Conservation (phyloP, 2,797 vertebrate species). For the Pelochelys cantorii region DNA sequence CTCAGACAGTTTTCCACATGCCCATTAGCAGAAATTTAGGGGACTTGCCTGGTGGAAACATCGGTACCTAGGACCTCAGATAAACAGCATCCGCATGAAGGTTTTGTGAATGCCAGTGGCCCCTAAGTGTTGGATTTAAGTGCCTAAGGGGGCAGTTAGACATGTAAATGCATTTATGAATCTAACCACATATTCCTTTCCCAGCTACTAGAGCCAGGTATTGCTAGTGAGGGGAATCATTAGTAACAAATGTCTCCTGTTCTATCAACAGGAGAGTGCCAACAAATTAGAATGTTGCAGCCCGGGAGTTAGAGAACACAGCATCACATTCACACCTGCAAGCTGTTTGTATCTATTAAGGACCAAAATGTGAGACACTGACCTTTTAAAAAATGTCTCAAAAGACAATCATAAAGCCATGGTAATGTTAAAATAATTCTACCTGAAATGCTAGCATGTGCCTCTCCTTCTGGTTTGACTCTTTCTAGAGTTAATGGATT, state of each 20-base stretch:
- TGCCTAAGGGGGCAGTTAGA: neutral
- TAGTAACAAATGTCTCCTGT: neutral
- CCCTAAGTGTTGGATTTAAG: no score
- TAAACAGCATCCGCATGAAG: no score
- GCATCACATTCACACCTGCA: neutral
- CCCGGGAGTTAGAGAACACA: conserved; percentile 13
- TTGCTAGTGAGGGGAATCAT: neutral
- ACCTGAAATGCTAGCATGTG: neutral
- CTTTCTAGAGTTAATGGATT: neutral
- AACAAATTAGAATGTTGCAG: neutral
- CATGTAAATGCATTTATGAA: neutral
- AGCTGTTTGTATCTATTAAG: neutral
- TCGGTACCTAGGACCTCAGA: no score
- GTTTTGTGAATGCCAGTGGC: no score
- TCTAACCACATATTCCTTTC: neutral
- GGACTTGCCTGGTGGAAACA: no score
- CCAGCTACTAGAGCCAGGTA: neutral
- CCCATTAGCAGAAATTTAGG: no score
- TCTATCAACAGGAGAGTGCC: neutral
- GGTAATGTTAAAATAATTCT: neutral
- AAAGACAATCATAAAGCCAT: neutral
- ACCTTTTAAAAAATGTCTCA: neutral
- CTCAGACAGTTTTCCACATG: no score
- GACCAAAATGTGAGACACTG: neutral
- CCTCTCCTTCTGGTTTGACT: neutral